These are phyloP conservation scores for Enoplolaimus lenunculus DNA, from an alignment of 2,888 invertebrate species.

Conservation along the genomic window DNA sequence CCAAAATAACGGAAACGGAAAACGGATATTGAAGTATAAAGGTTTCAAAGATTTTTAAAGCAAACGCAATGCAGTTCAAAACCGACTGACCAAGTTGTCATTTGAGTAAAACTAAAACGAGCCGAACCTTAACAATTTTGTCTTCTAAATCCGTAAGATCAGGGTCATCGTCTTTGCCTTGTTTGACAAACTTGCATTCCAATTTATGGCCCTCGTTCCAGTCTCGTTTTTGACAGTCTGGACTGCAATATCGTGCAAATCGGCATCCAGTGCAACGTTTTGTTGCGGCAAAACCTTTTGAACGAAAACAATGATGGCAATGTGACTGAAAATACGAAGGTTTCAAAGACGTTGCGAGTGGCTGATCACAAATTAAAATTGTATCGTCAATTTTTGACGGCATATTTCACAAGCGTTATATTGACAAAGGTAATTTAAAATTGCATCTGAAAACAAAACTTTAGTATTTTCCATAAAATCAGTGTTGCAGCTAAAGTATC, in stretches of 20 bases:
- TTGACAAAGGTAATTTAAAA: no score
- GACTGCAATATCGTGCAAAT: slow-evolving; percentile 11
- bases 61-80: no score
- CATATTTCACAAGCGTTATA: no score
- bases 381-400: neutral
- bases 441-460: no score
- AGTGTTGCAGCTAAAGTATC: no score
- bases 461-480: no score
- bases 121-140: neutral
- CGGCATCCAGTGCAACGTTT: slow-evolving; percentile 3
- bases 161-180: neutral
- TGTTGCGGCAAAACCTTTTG: neutral
- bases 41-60: no score
- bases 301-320: neutral
- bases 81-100: no score
- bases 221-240: slow-evolving; percentile 11
- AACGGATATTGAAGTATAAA: no score
- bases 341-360: neutral
- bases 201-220: neutral
- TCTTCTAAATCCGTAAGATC: neutral
- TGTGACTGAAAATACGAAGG: neutral
- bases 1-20: no score
- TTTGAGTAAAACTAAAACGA: no score
- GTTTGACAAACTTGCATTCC: slow-evolving; percentile 15
- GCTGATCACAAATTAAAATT: neutral